Conservation (phyloP, 2,797 vertebrate species). For the Carapus acus region DNA sequence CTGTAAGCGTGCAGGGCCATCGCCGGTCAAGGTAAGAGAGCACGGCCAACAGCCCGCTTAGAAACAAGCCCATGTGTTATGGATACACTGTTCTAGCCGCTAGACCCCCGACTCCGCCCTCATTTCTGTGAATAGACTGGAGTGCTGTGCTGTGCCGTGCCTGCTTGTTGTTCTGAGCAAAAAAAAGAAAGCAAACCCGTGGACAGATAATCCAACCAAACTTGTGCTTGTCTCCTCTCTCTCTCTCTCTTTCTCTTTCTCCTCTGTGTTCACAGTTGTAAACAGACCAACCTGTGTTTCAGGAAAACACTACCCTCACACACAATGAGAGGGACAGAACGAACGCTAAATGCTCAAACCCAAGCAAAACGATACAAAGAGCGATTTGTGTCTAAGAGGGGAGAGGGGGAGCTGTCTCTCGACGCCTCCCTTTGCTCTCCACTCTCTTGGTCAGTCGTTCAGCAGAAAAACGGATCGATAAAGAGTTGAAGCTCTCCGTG, state of each 20-base stretch:
- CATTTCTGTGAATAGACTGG: constrained; percentile 43
- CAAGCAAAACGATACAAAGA: constrained; percentile 63
- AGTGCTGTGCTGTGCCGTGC: constrained; percentile 51
- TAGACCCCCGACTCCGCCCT: constrained; percentile 30
- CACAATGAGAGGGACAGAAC: constrained; percentile 71
- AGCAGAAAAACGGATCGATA: constrained; percentile 77
- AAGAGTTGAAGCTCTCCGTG: constrained; percentile 75
- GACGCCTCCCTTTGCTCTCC: constrained; percentile 59
- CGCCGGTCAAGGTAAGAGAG: constrained; percentile 27
- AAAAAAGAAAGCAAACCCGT: constrained; percentile 35
- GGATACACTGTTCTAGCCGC: constrained; percentile 4
- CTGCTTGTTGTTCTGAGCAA: constrained; percentile 68
- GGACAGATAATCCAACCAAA: constrained; percentile 63
- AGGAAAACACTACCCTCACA: constrained; percentile 75
- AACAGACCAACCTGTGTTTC: constrained; percentile 78
- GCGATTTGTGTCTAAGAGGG: constrained; percentile 48
- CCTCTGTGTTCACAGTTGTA: constrained; percentile 78
- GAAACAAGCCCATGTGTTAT: constrained; percentile 22
- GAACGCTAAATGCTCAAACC: constrained; percentile 70
- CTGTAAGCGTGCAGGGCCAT: constrained; percentile 1
- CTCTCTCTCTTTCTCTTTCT: constrained; percentile 69
- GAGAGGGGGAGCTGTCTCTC: constrained; percentile 52
- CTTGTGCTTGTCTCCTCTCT: constrained; percentile 72
- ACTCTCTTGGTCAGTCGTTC: constrained; percentile 72
- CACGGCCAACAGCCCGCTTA: constrained; percentile 45